Conservation (phyloP, 2,113 vertebrate species). For the Pelusios castaneus region DNA sequence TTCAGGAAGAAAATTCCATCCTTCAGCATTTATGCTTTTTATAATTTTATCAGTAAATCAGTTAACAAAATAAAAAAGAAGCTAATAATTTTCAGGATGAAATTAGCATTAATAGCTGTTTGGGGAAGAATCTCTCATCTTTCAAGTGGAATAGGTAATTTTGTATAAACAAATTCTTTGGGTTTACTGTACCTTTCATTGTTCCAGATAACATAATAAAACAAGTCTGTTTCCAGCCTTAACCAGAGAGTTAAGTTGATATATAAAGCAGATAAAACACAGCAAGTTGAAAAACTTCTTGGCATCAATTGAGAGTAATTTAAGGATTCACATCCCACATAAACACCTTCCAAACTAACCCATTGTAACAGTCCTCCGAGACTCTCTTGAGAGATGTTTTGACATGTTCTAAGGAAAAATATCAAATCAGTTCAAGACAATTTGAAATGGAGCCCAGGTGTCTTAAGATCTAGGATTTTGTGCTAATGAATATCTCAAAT, state of each 20-base stretch:
- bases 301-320: not conserved
- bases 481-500: slow-evolving; percentile 45
- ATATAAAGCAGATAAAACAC: not conserved
- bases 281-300: not conserved
- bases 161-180: slow-evolving; percentile 8
- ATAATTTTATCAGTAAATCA: slow-evolving; percentile 43
- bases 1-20: slow-evolving; percentile 55
- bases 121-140: slow-evolving; percentile 8
- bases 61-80: slow-evolving; percentile 52
- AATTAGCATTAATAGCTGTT: slow-evolving; percentile 2
- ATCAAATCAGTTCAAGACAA: not conserved
- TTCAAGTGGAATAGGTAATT: not conserved
- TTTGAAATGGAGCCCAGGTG: not conserved
- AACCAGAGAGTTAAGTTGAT: not conserved
- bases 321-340: not conserved
- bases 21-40: slow-evolving; percentile 61
- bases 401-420: not conserved
- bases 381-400: not conserved
- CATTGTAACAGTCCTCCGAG: not conserved
- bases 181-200: slow-evolving; percentile 16
- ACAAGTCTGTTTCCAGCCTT: not conserved
- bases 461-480: not conserved
- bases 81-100: slow-evolving; percentile 35
- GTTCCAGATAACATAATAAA: not conserved
- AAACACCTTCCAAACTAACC: not conserved